Base-by-base conservation (phyloP, 92 coral and sea anemone species). In the Epizoanthus scotinus region DNA sequence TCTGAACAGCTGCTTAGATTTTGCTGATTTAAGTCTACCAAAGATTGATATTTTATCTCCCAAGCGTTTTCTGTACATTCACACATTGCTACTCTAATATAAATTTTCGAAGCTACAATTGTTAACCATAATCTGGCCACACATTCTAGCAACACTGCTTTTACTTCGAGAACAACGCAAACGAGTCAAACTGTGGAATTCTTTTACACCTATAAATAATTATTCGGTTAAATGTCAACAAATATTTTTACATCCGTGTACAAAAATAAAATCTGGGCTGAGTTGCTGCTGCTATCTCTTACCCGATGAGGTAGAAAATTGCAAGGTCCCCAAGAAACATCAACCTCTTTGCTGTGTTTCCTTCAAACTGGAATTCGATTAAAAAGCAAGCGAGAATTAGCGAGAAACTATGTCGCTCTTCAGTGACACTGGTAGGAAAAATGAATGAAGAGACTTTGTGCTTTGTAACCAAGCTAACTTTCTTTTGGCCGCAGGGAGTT, bases 381-480 rank as follows among this genome's bases (percentile, higher is more conserved):
- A 57, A 57, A 29, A 75, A 21, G 8, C 50, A 74, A 59, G 29
- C 61, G 31, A 20, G 49, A 65, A 67, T 9, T 36, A 8, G 6
- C 10, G 47, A 25, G 28, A 36, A 18, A 38, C 20, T 68, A n/a
- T 14, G 54, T 6, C 38, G 59, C 10, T 0, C 3, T 28, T 12
- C 27, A 3, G 55, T 52, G 53, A 13, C 24, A 50, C 34, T 56
- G 65, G 21, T 0, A 44, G 13, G 15, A 6, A 73, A 56, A 73
- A 18, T 34, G 56, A 73, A 73, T 73, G 79, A 56, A 73, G 13
- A 73, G 10, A 19, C 34, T 7, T 8, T 21, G 34, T 6, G 68
- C 81, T 31, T 18, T 59, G 81, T 75, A 75, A 75, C 81, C 81
- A 75, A 26, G 81, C 81, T 68, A 40, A 3, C 36, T 18, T 38